Base-by-base conservation (phyloP, 2,888 invertebrate species). In the Aplocera efformata region DNA sequence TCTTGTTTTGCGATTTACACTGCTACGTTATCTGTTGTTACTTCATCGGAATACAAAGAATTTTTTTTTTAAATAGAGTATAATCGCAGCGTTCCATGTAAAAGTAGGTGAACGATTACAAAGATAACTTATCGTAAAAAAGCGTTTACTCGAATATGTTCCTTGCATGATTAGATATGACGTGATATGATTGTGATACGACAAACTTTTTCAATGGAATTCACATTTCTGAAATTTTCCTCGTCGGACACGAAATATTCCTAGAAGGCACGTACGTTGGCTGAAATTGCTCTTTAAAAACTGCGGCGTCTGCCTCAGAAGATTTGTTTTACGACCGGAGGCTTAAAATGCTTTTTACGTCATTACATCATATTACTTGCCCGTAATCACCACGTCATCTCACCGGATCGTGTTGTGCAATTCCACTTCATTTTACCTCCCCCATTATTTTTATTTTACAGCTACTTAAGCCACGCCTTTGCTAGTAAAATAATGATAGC, bases 71-170 rank as follows among this genome's bases (percentile, higher is more conserved):
- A 40, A 29, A 46, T 48, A 42, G 47, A 42, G 49, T 52, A 35
- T 47, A n/a, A 46, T 42, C 53, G 21, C 28, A 45, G 32, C 27
- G 29, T 37, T 35, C n/a, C 17, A n/a, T 41, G 33, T 43, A 60
- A 63, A 72, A 67, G 47, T 72, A 68, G 67, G 67, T 68, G 60
- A 69, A 62, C 42, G 58, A 63, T 61, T 60, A 60, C 26, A 51
- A 59, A 48, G 51, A 57, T 69, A 74, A 59, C 66, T 71, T 73
- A 77, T 78, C 78, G 52, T 34, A 32, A 58, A 58, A 64, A 63
- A 66, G 54, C 55, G 59, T 63, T 62, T 58, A 52, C 61, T 56
- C 44, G 32, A 57, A 53, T 56, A 56, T 55, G 56, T 57, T 50
- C 60, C 53, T 48, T 42, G 39, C 8, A 29, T 38, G 75, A 76